These are phyloP conservation scores for Sylvicola cinctus DNA, from an alignment of 2,888 invertebrate genomes.

Conservation along the genomic window DNA sequence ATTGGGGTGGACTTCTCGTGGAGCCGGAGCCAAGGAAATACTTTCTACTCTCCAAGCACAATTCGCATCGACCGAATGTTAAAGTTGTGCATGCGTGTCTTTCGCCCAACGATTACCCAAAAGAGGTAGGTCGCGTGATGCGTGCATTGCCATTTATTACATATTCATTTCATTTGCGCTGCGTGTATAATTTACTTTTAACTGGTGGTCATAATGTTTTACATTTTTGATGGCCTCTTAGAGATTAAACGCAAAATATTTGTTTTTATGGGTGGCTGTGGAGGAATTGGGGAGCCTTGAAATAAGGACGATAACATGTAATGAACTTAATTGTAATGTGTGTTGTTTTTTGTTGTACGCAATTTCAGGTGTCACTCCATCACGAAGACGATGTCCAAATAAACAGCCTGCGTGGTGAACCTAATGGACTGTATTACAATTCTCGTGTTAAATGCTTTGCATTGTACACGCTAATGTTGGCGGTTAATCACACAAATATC, in stretches of 20 bases:
- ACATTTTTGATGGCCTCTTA: no score
- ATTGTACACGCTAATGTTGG: constrained; percentile 57
- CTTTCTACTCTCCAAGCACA: constrained; percentile 38
- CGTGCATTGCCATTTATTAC: not conserved
- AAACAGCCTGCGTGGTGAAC: constrained; percentile 28
- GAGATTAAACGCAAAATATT: no score
- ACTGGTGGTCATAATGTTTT: no score
- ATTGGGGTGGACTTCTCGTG: constrained; percentile 55
- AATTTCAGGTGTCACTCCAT: constrained; percentile 26
- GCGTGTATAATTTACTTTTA: constrained; percentile 1
- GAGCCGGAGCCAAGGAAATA: constrained; percentile 62
- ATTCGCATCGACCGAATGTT: constrained; percentile 32
- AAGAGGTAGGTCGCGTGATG: constrained; percentile 34
- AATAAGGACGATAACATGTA: not conserved
- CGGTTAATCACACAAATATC: constrained; percentile 46
- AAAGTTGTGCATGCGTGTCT: constrained; percentile 59
- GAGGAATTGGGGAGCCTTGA: no score
- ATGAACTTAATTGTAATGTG: not conserved
- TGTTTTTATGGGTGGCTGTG: no score
- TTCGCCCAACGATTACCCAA: constrained; percentile 52
- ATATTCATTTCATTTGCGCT: not conserved
- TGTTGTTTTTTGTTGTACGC: not conserved
- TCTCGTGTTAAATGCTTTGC: constrained; percentile 71
- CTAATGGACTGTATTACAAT: constrained; percentile 34
- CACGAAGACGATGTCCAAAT: constrained; percentile 30